Evolutionary conservation across 2,113 vertebrate genomes (phyloP).

Genomic region (Ifrita kowaldi): DNA sequence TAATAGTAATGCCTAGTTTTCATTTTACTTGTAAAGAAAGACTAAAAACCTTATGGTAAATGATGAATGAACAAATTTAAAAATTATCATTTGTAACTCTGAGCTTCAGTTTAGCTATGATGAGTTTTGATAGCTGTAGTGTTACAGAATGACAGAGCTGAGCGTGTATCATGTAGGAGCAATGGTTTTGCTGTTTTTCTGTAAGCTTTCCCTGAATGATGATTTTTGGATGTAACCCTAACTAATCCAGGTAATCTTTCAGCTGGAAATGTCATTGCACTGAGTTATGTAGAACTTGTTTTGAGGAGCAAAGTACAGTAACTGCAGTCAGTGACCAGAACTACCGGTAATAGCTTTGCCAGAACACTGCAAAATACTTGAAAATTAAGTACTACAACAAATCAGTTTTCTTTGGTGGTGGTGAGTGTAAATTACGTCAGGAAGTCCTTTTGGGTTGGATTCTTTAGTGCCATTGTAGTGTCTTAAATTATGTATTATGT

Average conservation of each 20-base stretch:
- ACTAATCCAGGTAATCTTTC: background rate
- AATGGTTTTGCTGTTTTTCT: background rate
- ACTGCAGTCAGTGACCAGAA: background rate
- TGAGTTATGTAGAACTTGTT: background rate
- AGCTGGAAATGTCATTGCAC: background rate
- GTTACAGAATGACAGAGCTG: background rate
- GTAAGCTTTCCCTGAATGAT: background rate
- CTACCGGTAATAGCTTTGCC: background rate
- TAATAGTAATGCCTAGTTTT: background rate
- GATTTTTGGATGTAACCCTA: background rate
- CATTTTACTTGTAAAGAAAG: background rate
- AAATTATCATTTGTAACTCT: background rate
- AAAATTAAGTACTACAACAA: background rate
- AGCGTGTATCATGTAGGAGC: background rate
- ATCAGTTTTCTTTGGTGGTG: background rate
- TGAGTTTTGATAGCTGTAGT: background rate
- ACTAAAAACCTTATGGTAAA: background rate
- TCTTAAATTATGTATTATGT: constrained; percentile 54
- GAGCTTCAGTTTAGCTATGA: background rate
- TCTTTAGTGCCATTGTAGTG: constrained; percentile 17
- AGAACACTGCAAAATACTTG: background rate
- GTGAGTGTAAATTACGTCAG: constrained; percentile 2
- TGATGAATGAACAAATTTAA: background rate
- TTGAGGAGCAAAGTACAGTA: background rate
- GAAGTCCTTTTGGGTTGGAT: constrained; percentile 14